Percentiles rank a stretch among this genome's conserved stretches.
These are phyloP conservation scores for Sus cebifrons DNA, from an alignment of 2,797 vertebrate genomes.

Conservation along the genomic window DNA sequence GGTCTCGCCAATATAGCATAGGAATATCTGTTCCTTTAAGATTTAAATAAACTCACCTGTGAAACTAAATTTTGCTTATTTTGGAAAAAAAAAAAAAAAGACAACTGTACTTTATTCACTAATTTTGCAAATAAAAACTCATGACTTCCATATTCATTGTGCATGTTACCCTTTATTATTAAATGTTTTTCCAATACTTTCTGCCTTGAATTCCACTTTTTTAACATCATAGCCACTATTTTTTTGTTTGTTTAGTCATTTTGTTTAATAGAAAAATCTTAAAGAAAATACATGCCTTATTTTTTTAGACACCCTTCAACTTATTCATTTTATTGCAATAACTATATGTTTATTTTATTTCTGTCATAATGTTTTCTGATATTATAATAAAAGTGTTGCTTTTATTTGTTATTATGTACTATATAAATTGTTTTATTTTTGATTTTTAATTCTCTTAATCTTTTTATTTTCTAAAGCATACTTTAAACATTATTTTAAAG, in stretches of 20 bases:
- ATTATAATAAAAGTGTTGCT: not conserved
- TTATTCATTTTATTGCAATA: not conserved
- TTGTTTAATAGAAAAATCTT: slow-evolving; percentile 24
- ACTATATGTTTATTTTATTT: not conserved
- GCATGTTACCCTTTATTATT: slow-evolving; percentile 5
- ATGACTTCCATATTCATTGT: not conserved
- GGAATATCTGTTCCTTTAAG: not conserved
- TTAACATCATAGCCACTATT: not conserved
- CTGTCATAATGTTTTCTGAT: not conserved
- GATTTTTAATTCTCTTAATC: not conserved
- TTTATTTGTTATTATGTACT: not conserved
- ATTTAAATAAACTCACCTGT: not conserved
- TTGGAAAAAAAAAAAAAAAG: not conserved
- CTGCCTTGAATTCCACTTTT: not conserved
- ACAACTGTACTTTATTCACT: not conserved
- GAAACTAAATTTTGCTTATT: not conserved
- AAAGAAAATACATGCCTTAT: not conserved
- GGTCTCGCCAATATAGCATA: not conserved
- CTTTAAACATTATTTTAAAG: slow-evolving; percentile 8
- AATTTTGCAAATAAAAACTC: not conserved
- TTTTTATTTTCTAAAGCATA: not conserved
- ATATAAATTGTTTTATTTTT: not conserved
- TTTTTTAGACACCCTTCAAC: not conserved
- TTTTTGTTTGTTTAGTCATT: slow-evolving; percentile 40
- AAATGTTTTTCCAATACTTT: not conserved